Conservation (phyloP, 2,113 vertebrate genomes). For the Chloropsis cyanopogon region DNA sequence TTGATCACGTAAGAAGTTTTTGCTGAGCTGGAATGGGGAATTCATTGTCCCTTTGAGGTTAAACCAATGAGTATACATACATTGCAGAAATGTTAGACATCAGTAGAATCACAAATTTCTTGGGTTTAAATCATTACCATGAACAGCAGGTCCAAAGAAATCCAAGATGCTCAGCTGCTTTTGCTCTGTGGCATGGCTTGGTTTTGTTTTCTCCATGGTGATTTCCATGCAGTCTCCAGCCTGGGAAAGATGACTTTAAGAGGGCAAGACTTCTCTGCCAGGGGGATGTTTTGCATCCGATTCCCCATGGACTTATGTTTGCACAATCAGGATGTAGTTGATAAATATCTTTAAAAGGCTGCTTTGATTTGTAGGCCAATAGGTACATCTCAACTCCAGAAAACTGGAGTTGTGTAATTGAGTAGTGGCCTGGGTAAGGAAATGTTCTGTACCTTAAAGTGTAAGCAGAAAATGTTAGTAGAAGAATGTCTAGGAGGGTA, state of each 20-base stretch:
- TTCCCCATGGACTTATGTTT: not conserved
- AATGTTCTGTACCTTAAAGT: not conserved
- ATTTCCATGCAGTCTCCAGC: fast-evolving
- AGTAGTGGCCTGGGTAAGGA: not conserved
- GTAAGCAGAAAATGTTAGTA: not conserved
- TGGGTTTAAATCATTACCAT: not conserved
- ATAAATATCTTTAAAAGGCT: not conserved
- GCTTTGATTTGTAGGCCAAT: not conserved
- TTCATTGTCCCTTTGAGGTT: not conserved
- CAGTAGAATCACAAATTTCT: fast-evolving
- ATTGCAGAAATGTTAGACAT: not conserved
- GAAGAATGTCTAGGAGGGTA: not conserved
- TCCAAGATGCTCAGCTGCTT: not conserved
- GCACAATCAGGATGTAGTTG: not conserved
- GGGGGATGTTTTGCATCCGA: not conserved
- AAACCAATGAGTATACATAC: not conserved
- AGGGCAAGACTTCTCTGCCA: not conserved
- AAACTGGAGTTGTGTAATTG: not conserved
- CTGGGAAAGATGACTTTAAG: not conserved
- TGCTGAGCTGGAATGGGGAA: not conserved
- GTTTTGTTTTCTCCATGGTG: not conserved
- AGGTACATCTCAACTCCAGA: not conserved
- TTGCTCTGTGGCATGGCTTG: not conserved
- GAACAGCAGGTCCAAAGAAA: not conserved
- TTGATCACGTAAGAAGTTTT: not conserved